These are phyloP conservation scores for Onychorhynchus coronatus DNA, from an alignment of 2,113 vertebrate species.

Conservation along the genomic window DNA sequence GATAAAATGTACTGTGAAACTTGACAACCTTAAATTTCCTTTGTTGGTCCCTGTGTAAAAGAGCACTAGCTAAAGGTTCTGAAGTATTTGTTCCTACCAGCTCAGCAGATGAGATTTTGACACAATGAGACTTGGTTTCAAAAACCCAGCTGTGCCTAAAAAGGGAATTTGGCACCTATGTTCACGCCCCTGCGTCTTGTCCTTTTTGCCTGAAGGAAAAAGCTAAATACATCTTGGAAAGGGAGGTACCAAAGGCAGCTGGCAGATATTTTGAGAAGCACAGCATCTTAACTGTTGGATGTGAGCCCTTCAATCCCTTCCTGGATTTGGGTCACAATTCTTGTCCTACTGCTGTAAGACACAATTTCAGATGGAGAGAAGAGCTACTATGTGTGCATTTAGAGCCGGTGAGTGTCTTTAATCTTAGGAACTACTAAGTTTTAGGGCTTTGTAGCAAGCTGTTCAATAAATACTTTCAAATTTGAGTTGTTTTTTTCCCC, in stretches of 20 bases:
- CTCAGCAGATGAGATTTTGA: neutral
- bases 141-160: neutral
- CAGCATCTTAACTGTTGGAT: neutral
- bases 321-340: conserved; percentile 1
- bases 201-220: conserved; percentile 1
- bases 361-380: neutral
- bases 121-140: neutral
- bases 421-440: neutral
- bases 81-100: neutral
- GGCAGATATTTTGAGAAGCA: conserved; percentile 20
- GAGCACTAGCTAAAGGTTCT: neutral
- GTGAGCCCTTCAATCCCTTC: neutral
- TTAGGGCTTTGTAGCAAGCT: neutral
- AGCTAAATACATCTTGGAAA: neutral
- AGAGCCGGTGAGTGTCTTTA: neutral
- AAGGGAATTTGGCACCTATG: neutral
- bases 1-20: neutral
- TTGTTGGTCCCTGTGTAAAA: neutral
- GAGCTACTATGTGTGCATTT: neutral
- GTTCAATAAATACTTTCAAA: neutral
- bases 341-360: neutral
- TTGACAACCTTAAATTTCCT: neutral
- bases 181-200: neutral
- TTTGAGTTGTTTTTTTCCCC: neutral
- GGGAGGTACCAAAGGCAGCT: neutral